A percentile compares a stretch with the other conserved stretches of the same genome.
Evolutionary conservation across 2,888 invertebrate species (phyloP).

Genomic region (Temnothorax rugatulus): DNA sequence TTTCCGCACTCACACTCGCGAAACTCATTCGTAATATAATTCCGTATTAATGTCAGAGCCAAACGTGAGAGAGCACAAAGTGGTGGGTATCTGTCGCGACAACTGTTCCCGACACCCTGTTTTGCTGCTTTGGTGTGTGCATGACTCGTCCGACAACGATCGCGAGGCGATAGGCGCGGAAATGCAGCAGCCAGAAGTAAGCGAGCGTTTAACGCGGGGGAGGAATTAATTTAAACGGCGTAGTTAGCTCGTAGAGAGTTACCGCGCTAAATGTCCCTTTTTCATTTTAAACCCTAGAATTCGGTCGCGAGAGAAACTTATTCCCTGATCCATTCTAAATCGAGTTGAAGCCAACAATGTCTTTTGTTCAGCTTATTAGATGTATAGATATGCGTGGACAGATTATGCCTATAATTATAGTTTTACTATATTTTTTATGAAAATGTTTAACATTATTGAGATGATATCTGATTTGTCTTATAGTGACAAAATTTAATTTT

Average conservation of each 20-base stretch:
- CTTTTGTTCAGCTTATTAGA: background rate
- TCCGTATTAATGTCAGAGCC: slow-evolving; percentile 40
- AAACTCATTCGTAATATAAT: slow-evolving; percentile 48
- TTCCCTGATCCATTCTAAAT: slow-evolving; percentile 26
- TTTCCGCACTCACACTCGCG: slow-evolving; percentile 31
- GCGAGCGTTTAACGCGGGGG: slow-evolving; percentile 48
- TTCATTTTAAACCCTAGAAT: slow-evolving; percentile 4
- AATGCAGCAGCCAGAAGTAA: slow-evolving; percentile 28
- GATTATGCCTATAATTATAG: background rate
- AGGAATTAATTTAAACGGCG: slow-evolving; percentile 73
- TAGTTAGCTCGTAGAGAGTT: slow-evolving; percentile 70
- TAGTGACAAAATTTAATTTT: slow-evolving; percentile 8
- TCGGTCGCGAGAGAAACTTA: background rate
- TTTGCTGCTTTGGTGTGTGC: slow-evolving; percentile 20
- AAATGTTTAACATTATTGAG: background rate
- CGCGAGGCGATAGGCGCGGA: slow-evolving; percentile 27
- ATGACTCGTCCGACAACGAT: slow-evolving; percentile 32
- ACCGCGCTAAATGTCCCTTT: slow-evolving; percentile 62
- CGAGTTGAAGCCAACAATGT: background rate
- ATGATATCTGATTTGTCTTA: background rate
- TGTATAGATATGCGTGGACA: background rate
- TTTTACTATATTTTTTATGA: background rate
- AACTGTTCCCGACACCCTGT: slow-evolving; percentile 38
- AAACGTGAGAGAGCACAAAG: slow-evolving; percentile 34
- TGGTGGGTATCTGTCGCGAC: slow-evolving; percentile 25